These are phyloP conservation scores for Chaetura pelagica DNA, from an alignment of 2,113 vertebrate genomes.

Conservation along the genomic window DNA sequence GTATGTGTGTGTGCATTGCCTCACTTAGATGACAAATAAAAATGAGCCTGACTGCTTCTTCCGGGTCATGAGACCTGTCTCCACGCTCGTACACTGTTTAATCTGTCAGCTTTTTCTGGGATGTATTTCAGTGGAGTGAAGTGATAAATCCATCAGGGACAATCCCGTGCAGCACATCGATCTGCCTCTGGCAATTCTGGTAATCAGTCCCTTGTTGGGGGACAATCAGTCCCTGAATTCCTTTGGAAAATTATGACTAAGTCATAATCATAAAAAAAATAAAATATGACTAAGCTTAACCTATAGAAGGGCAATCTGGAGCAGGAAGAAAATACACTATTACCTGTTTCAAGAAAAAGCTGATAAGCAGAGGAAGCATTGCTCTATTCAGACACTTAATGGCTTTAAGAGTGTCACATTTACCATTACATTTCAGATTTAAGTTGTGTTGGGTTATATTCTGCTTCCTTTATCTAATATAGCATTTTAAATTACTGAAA, in stretches of 20 bases:
- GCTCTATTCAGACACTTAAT: not conserved
- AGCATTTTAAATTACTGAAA: not conserved
- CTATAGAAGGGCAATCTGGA: not conserved
- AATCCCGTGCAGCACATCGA: not conserved
- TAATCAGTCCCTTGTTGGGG: not conserved
- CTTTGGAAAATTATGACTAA: constrained; percentile 1
- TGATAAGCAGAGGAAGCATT: not conserved
- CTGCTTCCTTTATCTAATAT: not conserved
- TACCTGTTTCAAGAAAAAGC: not conserved
- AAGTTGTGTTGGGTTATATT: not conserved
- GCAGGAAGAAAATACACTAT: not conserved
- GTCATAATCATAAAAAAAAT: not conserved
- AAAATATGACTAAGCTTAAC: not conserved
- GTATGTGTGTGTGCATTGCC: not conserved
- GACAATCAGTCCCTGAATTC: not conserved
- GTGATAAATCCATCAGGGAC: not conserved
- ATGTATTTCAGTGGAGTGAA: not conserved
- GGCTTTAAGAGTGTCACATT: not conserved
- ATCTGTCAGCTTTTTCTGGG: not conserved
- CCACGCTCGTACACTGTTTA: not conserved
- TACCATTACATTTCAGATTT: not conserved
- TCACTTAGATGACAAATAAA: not conserved
- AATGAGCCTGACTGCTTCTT: not conserved
- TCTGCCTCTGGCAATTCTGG: not conserved
- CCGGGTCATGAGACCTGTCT: not conserved